Percentiles rank a stretch among this genome's conserved stretches.
Evolutionary conservation across 2,113 vertebrate species (phyloP).

Genomic region (Cinclus cinclus): DNA sequence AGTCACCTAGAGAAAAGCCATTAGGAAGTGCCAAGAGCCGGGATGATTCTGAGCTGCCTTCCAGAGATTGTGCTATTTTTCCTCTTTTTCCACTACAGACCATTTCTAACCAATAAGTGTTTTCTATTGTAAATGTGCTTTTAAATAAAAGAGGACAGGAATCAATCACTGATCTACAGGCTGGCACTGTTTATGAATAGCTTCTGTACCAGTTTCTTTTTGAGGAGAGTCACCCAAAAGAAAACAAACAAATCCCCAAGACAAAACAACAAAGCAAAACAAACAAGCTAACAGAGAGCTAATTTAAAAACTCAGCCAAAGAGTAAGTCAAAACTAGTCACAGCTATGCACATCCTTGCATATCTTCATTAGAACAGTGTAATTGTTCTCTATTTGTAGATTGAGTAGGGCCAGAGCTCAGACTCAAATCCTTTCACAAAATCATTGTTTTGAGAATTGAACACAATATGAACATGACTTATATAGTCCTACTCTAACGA

Average conservation of each 20-base stretch:
- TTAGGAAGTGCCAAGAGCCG: neutral
- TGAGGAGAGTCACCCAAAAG: neutral
- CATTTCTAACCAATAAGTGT: accelerated
- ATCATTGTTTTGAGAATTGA: neutral
- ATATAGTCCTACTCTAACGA: neutral
- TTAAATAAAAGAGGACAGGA: neutral
- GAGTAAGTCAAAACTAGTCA: neutral
- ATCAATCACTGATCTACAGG: neutral
- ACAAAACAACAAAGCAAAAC: neutral
- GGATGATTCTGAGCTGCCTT: neutral
- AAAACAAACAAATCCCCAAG: neutral
- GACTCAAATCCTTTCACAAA: neutral
- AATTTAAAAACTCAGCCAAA: neutral
- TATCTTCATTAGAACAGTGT: neutral
- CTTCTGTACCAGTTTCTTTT: neutral
- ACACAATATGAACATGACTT: neutral
- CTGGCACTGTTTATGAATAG: neutral
- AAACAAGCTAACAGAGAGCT: neutral
- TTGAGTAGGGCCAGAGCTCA: neutral
- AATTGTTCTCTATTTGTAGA: neutral
- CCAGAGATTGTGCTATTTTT: neutral
- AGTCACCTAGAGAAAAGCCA: neutral
- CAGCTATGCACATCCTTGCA: neutral
- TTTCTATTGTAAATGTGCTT: neutral
- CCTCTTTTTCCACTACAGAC: neutral